These are phyloP conservation scores for Illadopsis cleaveri DNA, from an alignment of 2,113 vertebrate genomes.

Conservation along the genomic window DNA sequence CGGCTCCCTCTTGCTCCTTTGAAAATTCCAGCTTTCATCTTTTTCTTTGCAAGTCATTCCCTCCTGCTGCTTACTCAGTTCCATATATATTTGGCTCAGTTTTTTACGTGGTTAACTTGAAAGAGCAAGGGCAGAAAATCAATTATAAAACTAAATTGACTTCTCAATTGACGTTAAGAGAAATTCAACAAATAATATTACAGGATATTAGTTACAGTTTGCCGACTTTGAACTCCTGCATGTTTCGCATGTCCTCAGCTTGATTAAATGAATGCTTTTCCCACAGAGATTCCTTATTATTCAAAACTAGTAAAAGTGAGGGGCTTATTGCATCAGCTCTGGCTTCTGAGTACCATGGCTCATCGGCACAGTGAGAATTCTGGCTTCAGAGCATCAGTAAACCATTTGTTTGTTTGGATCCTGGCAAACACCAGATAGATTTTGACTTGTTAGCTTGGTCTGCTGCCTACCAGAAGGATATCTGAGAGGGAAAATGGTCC, in stretches of 20 bases:
- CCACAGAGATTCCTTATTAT: slow-evolving; percentile 34
- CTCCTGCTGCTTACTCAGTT: slow-evolving; percentile 31
- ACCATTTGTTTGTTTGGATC: neutral
- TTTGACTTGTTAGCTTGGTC: neutral
- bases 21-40: slow-evolving; percentile 58
- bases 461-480: neutral
- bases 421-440: neutral
- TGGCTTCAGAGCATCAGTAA: neutral
- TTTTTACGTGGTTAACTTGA: slow-evolving; percentile 62
- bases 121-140: slow-evolving; percentile 67
- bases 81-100: slow-evolving; percentile 36
- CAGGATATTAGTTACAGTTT: slow-evolving; percentile 67
- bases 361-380: neutral
- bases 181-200: slow-evolving; percentile 68
- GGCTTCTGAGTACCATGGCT: neutral
- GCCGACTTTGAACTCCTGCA: slow-evolving; percentile 34
- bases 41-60: slow-evolving; percentile 7
- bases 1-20: slow-evolving; percentile 9
- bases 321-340: neutral
- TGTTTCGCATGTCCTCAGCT: slow-evolving; percentile 12
- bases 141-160: slow-evolving; percentile 69
- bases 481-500: neutral
- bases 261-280: slow-evolving; percentile 51
- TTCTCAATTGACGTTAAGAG: slow-evolving; percentile 65
- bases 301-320: neutral